These are phyloP conservation scores for Sebastes aleutianus DNA, from an alignment of 2,797 vertebrate species.

Conservation along the genomic window DNA sequence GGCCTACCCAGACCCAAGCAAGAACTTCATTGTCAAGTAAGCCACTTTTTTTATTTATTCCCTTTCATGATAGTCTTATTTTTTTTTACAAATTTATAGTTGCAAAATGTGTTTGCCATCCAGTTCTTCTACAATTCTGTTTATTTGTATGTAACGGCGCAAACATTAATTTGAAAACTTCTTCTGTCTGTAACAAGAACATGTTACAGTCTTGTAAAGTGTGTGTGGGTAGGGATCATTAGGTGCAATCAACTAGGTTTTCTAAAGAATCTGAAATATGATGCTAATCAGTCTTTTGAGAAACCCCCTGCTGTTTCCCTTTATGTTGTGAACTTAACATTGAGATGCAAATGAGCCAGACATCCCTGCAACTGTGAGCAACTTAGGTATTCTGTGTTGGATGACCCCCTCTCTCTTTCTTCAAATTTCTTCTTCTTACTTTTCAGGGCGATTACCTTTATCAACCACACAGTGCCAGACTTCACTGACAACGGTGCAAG, in stretches of 20 bases:
- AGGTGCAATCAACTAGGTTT: background rate
- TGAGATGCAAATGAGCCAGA: background rate
- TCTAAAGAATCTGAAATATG: background rate
- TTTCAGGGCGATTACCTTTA: conserved; percentile 89
- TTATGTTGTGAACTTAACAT: background rate
- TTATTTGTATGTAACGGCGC: background rate
- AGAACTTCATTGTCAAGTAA: conserved; percentile 96
- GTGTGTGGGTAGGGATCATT: background rate
- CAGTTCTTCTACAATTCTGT: background rate
- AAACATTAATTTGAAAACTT: background rate
- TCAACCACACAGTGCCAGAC: conserved; percentile 94
- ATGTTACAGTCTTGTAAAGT: background rate
- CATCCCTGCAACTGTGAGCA: background rate
- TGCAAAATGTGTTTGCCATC: no score
- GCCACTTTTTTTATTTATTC: conserved; percentile 14
- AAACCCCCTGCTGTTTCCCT: background rate
- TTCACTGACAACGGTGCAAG: conserved; percentile 96
- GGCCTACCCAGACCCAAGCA: conserved; percentile 95
- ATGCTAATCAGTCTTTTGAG: background rate
- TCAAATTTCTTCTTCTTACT: background rate
- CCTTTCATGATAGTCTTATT: background rate
- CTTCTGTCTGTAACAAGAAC: background rate
- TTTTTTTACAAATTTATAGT: background rate
- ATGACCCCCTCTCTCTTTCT: no score
- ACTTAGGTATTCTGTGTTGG: background rate